These are phyloP conservation scores for Plecotus auritus DNA, from an alignment of 2,113 vertebrate species.

Conservation along the genomic window DNA sequence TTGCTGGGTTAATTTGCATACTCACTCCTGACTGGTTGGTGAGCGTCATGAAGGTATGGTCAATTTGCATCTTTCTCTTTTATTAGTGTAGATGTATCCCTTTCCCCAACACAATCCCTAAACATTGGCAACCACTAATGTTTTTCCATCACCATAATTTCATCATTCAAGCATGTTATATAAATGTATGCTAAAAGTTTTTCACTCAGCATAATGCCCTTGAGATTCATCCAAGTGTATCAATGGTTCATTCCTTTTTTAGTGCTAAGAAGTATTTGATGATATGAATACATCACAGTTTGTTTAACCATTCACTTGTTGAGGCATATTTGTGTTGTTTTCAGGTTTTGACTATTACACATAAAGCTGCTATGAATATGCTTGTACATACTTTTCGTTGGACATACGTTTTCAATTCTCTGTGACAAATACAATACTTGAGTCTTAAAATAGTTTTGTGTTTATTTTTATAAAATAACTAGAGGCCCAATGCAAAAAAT, in stretches of 20 bases:
- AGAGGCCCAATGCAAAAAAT: too few relatives aligned
- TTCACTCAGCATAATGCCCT: neutral
- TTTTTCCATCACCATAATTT: neutral
- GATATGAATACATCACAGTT: neutral
- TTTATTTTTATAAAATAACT: neutral
- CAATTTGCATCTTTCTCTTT: too few relatives aligned
- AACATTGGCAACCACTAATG: neutral
- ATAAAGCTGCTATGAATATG: neutral
- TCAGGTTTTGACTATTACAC: neutral
- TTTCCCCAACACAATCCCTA: neutral
- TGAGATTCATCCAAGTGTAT: neutral
- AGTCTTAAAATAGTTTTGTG: neutral
- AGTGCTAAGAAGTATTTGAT: neutral
- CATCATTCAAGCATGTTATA: neutral
- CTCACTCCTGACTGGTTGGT: too few relatives aligned
- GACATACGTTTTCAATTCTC: neutral
- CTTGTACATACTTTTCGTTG: neutral
- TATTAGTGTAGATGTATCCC: too few relatives aligned
- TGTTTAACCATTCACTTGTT: neutral
- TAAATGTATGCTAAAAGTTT: neutral
- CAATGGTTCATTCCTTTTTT: neutral
- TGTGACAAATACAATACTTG: neutral
- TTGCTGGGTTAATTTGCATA: too few relatives aligned
- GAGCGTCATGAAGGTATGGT: accelerated
- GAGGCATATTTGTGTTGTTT: neutral